Conservation (phyloP, 2,113 vertebrate genomes). For the Passerina amoena region DNA sequence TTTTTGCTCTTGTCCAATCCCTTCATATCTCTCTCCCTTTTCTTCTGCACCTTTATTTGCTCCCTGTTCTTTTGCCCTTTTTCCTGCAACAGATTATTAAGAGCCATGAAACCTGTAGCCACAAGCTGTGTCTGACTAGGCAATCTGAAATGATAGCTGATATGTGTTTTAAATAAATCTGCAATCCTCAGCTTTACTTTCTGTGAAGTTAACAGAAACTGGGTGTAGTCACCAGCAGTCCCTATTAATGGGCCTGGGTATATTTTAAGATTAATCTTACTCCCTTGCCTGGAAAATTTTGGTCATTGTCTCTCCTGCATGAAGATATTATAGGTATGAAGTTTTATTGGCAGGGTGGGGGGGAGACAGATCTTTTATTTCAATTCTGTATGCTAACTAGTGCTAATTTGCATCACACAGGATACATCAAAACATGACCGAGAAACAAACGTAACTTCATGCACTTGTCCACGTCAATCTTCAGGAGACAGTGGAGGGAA, state of each 20-base stretch:
- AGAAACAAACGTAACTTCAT: background rate
- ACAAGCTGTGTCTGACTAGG: background rate
- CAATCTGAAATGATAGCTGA: background rate
- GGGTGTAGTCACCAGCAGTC: background rate
- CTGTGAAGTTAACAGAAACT: background rate
- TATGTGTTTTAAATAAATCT: background rate
- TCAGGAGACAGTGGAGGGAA: background rate
- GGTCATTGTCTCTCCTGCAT: background rate
- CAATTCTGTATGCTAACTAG: background rate
- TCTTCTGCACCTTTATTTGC: background rate
- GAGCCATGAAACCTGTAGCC: background rate
- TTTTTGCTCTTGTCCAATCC: background rate
- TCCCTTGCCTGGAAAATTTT: background rate
- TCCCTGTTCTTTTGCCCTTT: background rate
- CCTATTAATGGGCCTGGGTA: background rate
- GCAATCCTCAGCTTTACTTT: background rate
- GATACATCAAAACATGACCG: background rate
- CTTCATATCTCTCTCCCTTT: background rate
- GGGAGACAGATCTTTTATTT: background rate
- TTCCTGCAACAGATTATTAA: background rate
- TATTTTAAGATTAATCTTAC: background rate
- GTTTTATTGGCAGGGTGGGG: accelerated
- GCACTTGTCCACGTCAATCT: accelerated
- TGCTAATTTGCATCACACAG: background rate
- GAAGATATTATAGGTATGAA: background rate